A percentile compares a stretch with the other conserved stretches of the same genome.
Conservation (phyloP, 2,888 invertebrate species). For the Augiades crinisus region DNA sequence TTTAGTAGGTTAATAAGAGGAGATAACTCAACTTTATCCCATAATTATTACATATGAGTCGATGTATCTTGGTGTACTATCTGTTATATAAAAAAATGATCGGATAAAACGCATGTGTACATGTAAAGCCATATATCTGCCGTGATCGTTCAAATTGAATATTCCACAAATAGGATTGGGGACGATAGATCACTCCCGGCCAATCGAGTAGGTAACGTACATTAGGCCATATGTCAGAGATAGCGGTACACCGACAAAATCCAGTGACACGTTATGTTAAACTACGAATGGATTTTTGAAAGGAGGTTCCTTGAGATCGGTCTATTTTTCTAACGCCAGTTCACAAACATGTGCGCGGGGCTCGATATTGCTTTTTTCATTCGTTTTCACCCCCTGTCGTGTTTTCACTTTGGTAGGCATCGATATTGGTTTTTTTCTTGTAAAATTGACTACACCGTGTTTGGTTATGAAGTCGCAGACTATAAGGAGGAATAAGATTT, state of each 20-base stretch:
- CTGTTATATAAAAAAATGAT: too few species aligned
- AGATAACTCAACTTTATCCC: too few species aligned
- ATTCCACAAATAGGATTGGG: slow-evolving; percentile 17
- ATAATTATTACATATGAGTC: too few species aligned
- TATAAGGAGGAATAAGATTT: slow-evolving; percentile 10
- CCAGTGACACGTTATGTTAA: slow-evolving; percentile 52
- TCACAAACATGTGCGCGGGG: slow-evolving; percentile 60
- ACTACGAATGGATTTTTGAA: slow-evolving; percentile 61
- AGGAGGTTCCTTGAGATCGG: slow-evolving; percentile 53
- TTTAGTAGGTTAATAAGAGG: too few species aligned
- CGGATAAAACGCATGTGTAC: too few species aligned
- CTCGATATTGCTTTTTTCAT: slow-evolving; percentile 71
- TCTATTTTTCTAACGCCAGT: slow-evolving; percentile 60
- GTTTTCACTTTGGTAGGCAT: slow-evolving; percentile 57
- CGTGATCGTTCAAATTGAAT: slow-evolving; percentile 22
- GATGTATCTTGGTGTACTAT: too few species aligned
- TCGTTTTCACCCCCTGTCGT: slow-evolving; percentile 55
- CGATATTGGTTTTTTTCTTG: slow-evolving; percentile 56
- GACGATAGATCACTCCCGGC: slow-evolving; percentile 29
- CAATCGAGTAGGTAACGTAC: slow-evolving; percentile 56
- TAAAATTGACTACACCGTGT: slow-evolving; percentile 26
- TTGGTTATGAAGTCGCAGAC: slow-evolving; percentile 25
- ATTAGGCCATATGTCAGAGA: slow-evolving; percentile 40
- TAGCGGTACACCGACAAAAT: background rate
- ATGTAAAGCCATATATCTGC: slow-evolving; percentile 1